Evolutionary conservation across 2,113 vertebrate species (phyloP), one percentile per base, ranked within the genome.

Genomic region (Odontesthes bonariensis): DNA sequence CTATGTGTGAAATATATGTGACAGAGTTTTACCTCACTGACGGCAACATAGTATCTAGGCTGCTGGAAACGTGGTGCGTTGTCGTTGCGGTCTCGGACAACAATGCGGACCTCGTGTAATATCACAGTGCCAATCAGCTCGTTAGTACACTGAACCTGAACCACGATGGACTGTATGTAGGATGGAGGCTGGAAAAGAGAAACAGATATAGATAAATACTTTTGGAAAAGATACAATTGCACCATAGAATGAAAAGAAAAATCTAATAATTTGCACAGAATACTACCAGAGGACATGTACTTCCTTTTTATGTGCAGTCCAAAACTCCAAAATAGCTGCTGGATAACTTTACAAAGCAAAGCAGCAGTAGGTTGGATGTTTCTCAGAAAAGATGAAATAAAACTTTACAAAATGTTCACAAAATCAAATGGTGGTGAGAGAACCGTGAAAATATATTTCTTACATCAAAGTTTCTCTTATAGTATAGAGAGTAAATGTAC

Each of bases 81-180:
- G 88, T 99, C 98, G 1, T 99, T 99, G 75, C 96, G 94, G 85
- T 99, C 98, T 22, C 97, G 92, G 35, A 99, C 97, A 63, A 99
- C 96, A 0, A 99, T 98, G 14, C 97, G 94, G 2, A 99, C 98
- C 90, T 98, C 98, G 0, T 99, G 98, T 76, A 96, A 94, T 90
- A 99, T 99, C 42, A 98, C 77, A 0, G 95, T 98, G 76, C 97
- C 97, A 0, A 98, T 95, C 68, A 97, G 96, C 79, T 94, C 95
- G 88, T 99, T 99, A 61, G 95, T 89, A 0, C 98, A 99, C 87
- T 98, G 96, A 22, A 99, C 96, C 92, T 98, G 95, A 38, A 99
- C 98, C 83, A 98, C 97, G 1, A 99, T 97, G 79, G 98, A 99
- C 8, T 98, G 97, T 46, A 99, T 98, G 46, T 95, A 96, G 54